phyloP scores from a whole-genome alignment of 2,797 vertebrate species.

The Phoxinus dragarum region DNA sequence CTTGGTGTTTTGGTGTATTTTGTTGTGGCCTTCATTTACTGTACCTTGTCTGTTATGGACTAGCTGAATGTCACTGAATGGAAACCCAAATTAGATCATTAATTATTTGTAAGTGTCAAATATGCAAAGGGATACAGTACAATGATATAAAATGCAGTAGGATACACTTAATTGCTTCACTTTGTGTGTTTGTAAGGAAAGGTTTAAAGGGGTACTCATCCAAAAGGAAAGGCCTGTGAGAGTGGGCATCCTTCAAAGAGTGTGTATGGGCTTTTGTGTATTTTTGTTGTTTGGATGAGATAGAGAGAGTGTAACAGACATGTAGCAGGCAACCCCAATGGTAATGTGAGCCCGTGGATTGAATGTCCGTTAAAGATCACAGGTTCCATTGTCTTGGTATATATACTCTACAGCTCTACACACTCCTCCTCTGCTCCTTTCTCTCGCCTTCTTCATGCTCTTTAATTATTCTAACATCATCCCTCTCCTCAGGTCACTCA shows the following conservation, averaged over 20 bases:
- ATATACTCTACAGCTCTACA: conserved; percentile 61
- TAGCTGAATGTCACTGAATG: conserved; percentile 55
- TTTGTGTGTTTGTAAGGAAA: conserved; percentile 4
- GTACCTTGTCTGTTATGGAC: conserved; percentile 21
- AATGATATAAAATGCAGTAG: conserved; percentile 35
- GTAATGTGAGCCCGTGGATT: conserved; percentile 77
- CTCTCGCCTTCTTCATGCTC: conserved; percentile 49
- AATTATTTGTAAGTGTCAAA: conserved; percentile 55
- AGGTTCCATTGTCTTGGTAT: conserved; percentile 74
- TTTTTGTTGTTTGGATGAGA: conserved; percentile 35
- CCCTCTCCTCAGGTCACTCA: conserved; percentile 63
- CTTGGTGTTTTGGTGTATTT: neutral
- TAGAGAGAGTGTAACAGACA: conserved; percentile 65
- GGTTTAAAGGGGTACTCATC: neutral
- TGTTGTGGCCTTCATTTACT: neutral
- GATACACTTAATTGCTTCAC: neutral
- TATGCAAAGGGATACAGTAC: conserved; percentile 36
- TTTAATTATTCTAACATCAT: conserved; percentile 68
- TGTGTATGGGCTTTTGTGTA: conserved; percentile 22
- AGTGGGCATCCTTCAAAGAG: conserved; percentile 20
- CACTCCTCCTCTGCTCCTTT: conserved; percentile 48
- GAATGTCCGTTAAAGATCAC: conserved; percentile 78
- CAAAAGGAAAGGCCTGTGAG: conserved; percentile 1
- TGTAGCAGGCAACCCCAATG: conserved; percentile 66
- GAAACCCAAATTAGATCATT: conserved; percentile 55